Conservation (phyloP, 2,888 invertebrate species). For the Opisthograptis luteolata region DNA sequence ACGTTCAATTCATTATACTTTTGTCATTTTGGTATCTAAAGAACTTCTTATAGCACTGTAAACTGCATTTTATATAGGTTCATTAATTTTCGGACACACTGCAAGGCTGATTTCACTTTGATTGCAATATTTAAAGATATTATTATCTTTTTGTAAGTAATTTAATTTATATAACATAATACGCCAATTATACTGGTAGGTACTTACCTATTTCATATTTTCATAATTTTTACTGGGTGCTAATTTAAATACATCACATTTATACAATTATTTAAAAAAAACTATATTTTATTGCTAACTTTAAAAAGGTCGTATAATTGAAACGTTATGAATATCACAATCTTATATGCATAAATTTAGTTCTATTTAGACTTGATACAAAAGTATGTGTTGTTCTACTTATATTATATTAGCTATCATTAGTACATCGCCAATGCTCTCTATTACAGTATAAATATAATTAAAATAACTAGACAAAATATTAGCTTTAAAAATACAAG, state of each 20-base stretch:
- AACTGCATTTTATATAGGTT: no score
- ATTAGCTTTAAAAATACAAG: neutral
- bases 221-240: slow-evolving; percentile 18
- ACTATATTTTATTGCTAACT: neutral
- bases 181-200: slow-evolving; percentile 10
- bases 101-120: slow-evolving; percentile 8
- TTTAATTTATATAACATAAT: neutral
- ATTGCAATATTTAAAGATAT: neutral
- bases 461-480: slow-evolving; percentile 8
- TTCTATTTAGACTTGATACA: neutral
- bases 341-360: neutral
- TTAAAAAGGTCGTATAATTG: neutral
- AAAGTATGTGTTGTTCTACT: neutral
- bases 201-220: neutral
- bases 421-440: slow-evolving; percentile 17
- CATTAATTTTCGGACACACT: no score
- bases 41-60: neutral
- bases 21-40: no score
- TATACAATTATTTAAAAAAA: neutral
- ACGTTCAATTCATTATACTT: no score
- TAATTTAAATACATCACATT: slow-evolving; percentile 16
- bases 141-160: neutral
- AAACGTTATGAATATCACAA: no score
- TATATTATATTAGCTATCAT: slow-evolving; percentile 20
- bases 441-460: slow-evolving; percentile 10